A percentile compares a stretch with the other conserved stretches of the same genome.
These are phyloP conservation scores for Crotophaga sulcirostris DNA, from an alignment of 2,113 vertebrate genomes.

Conservation along the genomic window DNA sequence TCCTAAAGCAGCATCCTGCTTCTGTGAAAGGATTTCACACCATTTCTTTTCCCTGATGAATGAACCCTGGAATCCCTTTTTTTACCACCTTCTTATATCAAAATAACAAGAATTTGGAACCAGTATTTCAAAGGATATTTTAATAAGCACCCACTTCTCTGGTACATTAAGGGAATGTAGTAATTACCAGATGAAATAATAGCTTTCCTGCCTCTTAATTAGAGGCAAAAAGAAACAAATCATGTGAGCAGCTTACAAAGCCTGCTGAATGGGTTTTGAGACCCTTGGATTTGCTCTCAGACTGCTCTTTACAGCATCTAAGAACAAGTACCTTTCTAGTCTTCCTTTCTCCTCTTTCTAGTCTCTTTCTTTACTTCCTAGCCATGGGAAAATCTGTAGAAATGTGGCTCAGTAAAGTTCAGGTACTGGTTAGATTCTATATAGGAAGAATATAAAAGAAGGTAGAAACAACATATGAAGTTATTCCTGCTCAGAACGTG, in stretches of 20 bases:
- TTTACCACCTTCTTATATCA: neutral
- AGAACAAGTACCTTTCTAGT: neutral
- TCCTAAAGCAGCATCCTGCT: neutral
- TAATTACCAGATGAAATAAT: constrained; percentile 17
- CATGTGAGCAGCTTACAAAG: neutral
- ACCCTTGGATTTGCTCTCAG: neutral
- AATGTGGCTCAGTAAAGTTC: neutral
- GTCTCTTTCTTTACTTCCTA: neutral
- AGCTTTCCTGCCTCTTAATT: neutral
- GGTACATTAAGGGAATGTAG: neutral
- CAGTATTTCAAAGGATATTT: neutral
- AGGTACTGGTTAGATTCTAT: neutral
- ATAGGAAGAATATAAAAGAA: neutral
- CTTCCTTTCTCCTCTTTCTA: too few species aligned
- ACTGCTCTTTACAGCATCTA: constrained; percentile 3
- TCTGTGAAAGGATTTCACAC: neutral
- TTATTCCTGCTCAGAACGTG: neutral
- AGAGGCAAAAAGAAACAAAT: neutral
- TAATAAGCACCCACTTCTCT: neutral
- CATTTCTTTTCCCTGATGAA: neutral
- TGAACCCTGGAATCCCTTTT: neutral
- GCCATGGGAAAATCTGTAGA: neutral
- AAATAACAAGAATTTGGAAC: neutral
- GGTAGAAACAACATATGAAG: neutral
- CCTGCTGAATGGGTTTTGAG: neutral